Evolutionary conservation across 2,888 invertebrate species (phyloP), one percentile per base, ranked within the genome.

Genomic region (Hecatera dysodea): DNA sequence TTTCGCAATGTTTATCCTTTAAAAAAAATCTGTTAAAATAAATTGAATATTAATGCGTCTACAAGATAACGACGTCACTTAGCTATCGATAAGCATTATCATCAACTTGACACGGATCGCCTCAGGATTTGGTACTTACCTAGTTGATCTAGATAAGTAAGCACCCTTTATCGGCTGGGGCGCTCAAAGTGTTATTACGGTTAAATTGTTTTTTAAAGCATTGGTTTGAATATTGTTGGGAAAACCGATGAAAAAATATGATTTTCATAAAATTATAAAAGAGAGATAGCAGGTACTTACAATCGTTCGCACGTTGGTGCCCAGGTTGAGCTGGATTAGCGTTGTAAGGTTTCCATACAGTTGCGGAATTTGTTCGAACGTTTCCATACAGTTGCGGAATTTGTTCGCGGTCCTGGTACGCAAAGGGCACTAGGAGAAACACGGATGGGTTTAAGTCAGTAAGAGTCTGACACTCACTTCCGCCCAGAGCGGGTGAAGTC

Each of bases 51-150:
- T 48, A 59, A 63, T 57, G 39, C 24, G 33, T 55, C 56, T 61
- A 17, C n/a, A 33, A 46, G 65, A 61, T 61, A 79, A 60, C 15
- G 55, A 36, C 27, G 59, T 57, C 39, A 33, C 65, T 60, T 3
- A 19, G 24, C 53, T 50, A 50, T 56, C 64, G 64, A 79, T 70
- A 44, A 71, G 67, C 72, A 52, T 81, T 78, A 81, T 62, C 82
- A 50, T 52, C 12, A 46, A 46, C 55, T 50, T 65, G 56, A 65
- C 60, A 75, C 36, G 59, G 33, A 60, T 78, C 57, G 59, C n/a
- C 22, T 60, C n/a, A 15, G 24, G 66, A 75, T 82, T 80, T 66
- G 50, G 33, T 63, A 33, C 68, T 52, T 24, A 57, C 17, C 24
- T 24, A 60, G 53, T 55, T 7, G 29, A 64, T 60, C 44, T 55